phyloP scores from a whole-genome alignment of 2,113 vertebrate genomes.

The Peromyscus californicus region DNA sequence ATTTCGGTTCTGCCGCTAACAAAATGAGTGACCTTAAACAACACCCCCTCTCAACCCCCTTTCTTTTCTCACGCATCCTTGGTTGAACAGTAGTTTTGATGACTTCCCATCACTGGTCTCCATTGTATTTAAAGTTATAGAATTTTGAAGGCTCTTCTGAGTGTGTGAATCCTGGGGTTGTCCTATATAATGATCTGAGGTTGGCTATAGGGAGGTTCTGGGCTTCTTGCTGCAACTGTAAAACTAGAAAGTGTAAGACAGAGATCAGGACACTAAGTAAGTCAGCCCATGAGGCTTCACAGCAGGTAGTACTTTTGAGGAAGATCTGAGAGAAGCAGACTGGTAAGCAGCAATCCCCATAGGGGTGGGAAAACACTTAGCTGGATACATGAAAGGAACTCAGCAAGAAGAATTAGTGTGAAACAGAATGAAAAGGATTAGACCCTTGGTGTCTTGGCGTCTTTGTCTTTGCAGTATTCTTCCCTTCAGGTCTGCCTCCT shows the following conservation, averaged over 20 bases:
- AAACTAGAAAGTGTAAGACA: background rate
- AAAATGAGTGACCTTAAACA: slow-evolving; percentile 20
- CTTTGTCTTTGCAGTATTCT: background rate
- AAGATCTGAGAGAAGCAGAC: background rate
- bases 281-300: background rate
- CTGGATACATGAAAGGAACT: background rate
- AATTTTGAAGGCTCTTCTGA: background rate
- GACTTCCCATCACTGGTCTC: background rate
- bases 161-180: background rate
- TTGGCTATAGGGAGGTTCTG: background rate
- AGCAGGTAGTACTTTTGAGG: background rate
- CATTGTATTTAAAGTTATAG: background rate
- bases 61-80: background rate
- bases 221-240: background rate
- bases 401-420: background rate
- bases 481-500: background rate
- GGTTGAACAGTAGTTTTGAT: background rate
- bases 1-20: slow-evolving; percentile 33
- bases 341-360: background rate
- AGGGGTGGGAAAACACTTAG: background rate
- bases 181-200: background rate
- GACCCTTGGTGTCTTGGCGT: background rate
- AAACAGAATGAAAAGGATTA: background rate
- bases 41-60: background rate
- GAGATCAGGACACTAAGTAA: background rate